Conservation (phyloP, 2,888 invertebrate species). For the Cheilosia scutellata region DNA sequence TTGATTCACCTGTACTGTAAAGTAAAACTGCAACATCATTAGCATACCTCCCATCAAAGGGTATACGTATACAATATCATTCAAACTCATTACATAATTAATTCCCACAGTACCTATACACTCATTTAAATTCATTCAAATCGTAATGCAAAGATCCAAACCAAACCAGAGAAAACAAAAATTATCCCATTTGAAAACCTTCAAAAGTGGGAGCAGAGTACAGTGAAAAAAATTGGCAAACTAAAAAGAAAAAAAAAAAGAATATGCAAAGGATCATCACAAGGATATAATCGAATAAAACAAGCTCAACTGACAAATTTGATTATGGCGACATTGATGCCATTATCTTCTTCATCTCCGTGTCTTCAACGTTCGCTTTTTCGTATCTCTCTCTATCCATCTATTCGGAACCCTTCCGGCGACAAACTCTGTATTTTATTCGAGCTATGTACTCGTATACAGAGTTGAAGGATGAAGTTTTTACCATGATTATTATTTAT, state of each 20-base stretch:
- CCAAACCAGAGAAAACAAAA: constrained; percentile 18
- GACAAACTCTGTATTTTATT: constrained; percentile 43
- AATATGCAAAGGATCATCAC: constrained; percentile 73
- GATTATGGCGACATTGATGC: constrained; percentile 76
- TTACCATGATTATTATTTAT: constrained; percentile 74
- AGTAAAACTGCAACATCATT: neutral
- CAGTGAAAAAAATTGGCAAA: constrained; percentile 1
- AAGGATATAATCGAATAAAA: constrained; percentile 74
- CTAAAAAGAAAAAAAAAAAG: constrained; percentile 8
- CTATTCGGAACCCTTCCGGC: constrained; percentile 53
- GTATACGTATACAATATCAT: neutral
- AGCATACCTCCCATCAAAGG: neutral
- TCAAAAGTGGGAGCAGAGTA: constrained; percentile 12
- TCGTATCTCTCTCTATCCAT: constrained; percentile 53
- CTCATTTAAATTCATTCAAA: constrained; percentile 61
- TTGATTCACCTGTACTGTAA: no score
- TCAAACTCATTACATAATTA: constrained; percentile 29
- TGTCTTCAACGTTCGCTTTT: constrained; percentile 61
- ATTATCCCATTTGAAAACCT: constrained; percentile 42
- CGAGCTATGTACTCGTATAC: constrained; percentile 35
- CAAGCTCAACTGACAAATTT: constrained; percentile 76
- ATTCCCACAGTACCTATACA: neutral
- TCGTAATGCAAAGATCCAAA: constrained; percentile 41
- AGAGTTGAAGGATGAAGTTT: constrained; percentile 71
- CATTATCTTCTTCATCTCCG: constrained; percentile 65